Evolutionary conservation across 2,113 vertebrate species (phyloP).

Genomic region (Rhabdomys dilectus): DNA sequence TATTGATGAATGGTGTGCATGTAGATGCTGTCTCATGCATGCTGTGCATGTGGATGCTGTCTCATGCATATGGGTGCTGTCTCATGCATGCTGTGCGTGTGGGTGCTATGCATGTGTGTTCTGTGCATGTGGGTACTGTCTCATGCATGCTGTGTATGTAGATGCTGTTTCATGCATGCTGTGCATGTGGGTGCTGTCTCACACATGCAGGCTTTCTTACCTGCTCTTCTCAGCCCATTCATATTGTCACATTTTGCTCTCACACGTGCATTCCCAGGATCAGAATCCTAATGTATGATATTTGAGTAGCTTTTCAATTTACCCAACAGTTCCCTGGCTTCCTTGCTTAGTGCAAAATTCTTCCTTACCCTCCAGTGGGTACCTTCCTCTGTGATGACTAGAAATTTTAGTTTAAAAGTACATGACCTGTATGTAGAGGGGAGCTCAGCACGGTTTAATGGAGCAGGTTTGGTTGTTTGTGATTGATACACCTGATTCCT

Average conservation of each 20-base stretch:
- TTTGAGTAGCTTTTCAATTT: rapidly evolving
- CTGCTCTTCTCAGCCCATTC: rapidly evolving
- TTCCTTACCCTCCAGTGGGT: neutral
- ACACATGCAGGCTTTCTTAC: rapidly evolving
- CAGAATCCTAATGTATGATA: neutral
- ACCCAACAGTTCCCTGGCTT: neutral
- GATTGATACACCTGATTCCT: neutral
- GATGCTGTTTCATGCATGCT: too few relatives aligned
- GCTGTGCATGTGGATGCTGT: neutral
- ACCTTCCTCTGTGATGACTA: neutral
- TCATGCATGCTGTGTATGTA: too few relatives aligned
- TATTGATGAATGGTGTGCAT: neutral
- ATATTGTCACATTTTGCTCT: rapidly evolving
- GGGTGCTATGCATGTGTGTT: too few relatives aligned
- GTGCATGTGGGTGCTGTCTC: rapidly evolving
- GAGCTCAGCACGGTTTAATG: neutral
- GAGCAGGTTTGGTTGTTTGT: neutral
- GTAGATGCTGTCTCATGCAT: too few relatives aligned
- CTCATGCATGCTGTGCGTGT: rapidly evolving
- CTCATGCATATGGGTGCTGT: rapidly evolving
- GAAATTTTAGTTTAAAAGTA: neutral
- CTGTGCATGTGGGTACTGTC: too few relatives aligned
- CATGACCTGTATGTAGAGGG: neutral
- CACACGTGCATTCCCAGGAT: neutral
- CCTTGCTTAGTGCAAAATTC: neutral